Base-by-base conservation (phyloP, 1,140 invertebrate species). In the Gonioctena quinquepunctata region DNA sequence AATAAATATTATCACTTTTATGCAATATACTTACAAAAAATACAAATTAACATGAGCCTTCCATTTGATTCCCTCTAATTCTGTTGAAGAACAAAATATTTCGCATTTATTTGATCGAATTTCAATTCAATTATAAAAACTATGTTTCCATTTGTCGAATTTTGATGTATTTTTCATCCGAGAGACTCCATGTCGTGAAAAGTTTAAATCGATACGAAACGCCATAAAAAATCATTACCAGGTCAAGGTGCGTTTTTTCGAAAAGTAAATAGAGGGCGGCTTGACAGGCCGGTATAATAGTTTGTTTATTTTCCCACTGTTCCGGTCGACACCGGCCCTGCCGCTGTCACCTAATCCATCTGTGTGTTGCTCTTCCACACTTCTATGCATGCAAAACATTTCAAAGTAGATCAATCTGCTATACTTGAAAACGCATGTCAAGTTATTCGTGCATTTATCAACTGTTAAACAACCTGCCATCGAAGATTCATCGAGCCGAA, bases 231-330 rank as follows among this genome's bases (percentile, higher is more conserved):
- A 16, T 25, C n/a, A 49, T 22, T 63, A 63, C 42, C 18, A 63
- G 61, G 61, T 63, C 61, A 63, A 33, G 33, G 21, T 27, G 63
- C 48, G 63, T 54, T 66, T 66, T 49, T 66, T 66, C 26, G 19
- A 27, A 25, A 48, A 52, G 21, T 69, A 68, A 71, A 74, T 69
- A 80, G 77, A 79, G 77, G 77, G 77, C 77, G 76, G 72, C 74
- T 75, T 75, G 73, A 71, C 72, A 69, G 64, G 79, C 79, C 79
- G 79, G 78, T 81, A 81, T 80, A 79, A 81, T 80, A 80, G 80
- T 80, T 81, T 81, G 81, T 81, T 82, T 81, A 81, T 82, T 82
- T 81, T 81, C 77, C 80, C 76, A 81, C 80, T 73, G 79, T 75
- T 77, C 77, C 73, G 23, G 77, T 80, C 23, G 77, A 80, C 80